A percentile compares a stretch with the other conserved stretches of the same genome.
These are phyloP conservation scores for Diarsia dahlii DNA, from an alignment of 2,888 invertebrate species.

Conservation along the genomic window DNA sequence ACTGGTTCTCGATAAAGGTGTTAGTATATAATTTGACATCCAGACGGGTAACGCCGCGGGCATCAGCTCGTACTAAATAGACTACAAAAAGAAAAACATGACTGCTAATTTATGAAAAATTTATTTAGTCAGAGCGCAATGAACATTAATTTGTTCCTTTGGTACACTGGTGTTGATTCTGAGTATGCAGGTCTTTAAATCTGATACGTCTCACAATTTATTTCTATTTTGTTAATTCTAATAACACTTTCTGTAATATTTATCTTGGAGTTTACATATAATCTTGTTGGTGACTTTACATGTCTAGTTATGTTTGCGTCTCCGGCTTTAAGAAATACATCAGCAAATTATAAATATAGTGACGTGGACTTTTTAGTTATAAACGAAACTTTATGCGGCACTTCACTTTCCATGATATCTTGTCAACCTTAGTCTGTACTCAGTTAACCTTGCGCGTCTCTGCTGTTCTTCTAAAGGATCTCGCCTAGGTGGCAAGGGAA, in stretches of 20 bases:
- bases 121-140: slow-evolving; percentile 22
- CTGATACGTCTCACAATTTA: background rate
- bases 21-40: no score
- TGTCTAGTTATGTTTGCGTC: no score
- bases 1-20: no score
- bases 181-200: background rate
- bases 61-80: no score
- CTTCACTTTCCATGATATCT: slow-evolving; percentile 75
- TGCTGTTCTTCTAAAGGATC: slow-evolving; percentile 76
- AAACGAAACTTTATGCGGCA: slow-evolving; percentile 15
- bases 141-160: background rate
- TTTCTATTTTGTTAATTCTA: background rate
- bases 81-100: background rate
- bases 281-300: background rate
- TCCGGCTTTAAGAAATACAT: slow-evolving; percentile 58
- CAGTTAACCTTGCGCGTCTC: slow-evolving; percentile 63
- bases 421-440: slow-evolving; percentile 76
- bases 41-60: no score
- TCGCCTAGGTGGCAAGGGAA: slow-evolving; percentile 63
- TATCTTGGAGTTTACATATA: background rate
- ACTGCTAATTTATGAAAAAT: background rate
- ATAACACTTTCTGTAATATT: background rate
- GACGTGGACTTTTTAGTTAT: slow-evolving; percentile 29
- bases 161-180: background rate
- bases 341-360: slow-evolving; percentile 58